Base-by-base conservation (phyloP, 2,113 vertebrate genomes). In the Beaufortia kweichowensis region DNA sequence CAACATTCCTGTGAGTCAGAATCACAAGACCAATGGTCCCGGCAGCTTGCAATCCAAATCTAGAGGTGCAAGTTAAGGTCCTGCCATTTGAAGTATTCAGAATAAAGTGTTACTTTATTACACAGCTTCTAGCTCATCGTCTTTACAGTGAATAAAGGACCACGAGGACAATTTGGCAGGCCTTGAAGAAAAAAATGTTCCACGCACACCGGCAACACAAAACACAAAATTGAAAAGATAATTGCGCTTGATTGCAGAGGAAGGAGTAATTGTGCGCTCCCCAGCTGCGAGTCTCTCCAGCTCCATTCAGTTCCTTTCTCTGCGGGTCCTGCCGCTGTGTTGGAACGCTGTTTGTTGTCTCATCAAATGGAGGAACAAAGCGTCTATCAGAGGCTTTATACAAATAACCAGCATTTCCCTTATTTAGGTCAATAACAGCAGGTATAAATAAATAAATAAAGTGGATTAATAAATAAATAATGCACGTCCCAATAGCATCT, bases 181-280 rank as follows among this genome's bases (percentile, higher is more conserved):
- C 60, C 17, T 48, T 19, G 15, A 53, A n/a, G 10, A 3, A 41
- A 23, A 19, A 26, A 4, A 48, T 5, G 2, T 21, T 14, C 0
- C 17, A 5, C 2, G 10, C 39, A 19, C 41, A 66, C 33, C 4
- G 15, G 39, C 33, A 60, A 73, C 69, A 65, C 69, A 66, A 72
- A 24, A 65, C 77, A 24, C 17, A 39, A 21, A 50, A 60, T 24
- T 71, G 69, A 43, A 74, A 73, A 55, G 55, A 72, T 79, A 82
- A 79, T 79, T 82, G 61, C 26, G 8, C 61, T 59, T 79, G 77
- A 79, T 82, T 82, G 62, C 55, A 73, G 61, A 60, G 71, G 73
- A 76, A 72, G 28, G 67, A 61, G 66, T 76, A 72, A 82, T 79
- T 67, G 46, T 79, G 66, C 76, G 50, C 63, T 67, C 61, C 39